These are phyloP conservation scores for Oxygymnocypris stewartii DNA, from an alignment of 2,113 vertebrate genomes.

Conservation along the genomic window DNA sequence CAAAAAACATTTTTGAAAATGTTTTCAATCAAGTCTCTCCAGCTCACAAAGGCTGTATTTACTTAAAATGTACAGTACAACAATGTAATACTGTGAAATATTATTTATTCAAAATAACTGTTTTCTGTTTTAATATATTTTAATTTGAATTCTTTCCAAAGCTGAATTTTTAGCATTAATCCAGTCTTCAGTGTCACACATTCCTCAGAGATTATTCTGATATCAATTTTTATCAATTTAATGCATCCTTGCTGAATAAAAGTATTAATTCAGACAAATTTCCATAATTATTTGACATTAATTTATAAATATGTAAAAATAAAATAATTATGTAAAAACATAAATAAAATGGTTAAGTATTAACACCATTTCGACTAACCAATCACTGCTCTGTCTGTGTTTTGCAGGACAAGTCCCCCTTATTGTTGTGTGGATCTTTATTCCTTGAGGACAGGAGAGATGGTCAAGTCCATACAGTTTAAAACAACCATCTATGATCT, in stretches of 20 bases:
- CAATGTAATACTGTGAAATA: background rate
- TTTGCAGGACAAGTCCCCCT: conserved; percentile 86
- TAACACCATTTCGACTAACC: background rate
- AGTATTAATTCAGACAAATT: background rate
- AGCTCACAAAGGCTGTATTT: background rate
- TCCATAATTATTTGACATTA: background rate
- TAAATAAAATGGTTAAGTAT: background rate
- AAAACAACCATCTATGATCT: conserved; percentile 97
- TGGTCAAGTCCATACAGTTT: conserved; percentile 98
- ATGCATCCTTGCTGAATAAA: background rate
- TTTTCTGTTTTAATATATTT: background rate
- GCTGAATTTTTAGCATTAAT: background rate
- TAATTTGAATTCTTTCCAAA: background rate
- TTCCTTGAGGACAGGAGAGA: conserved; percentile 92
- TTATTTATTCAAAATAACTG: background rate
- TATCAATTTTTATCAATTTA: background rate
- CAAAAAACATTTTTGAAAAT: too few species aligned
- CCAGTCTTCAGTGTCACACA: background rate
- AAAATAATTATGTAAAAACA: background rate
- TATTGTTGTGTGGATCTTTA: conserved; percentile 96
- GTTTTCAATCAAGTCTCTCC: background rate
- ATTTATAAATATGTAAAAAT: background rate
- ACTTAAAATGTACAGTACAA: background rate
- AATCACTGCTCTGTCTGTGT: conserved; percentile 40
- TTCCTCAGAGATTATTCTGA: background rate